Evolutionary conservation across 1,140 invertebrate species (phyloP), one percentile per base, ranked within the genome.

Genomic region (Drosophila biarmipes): DNA sequence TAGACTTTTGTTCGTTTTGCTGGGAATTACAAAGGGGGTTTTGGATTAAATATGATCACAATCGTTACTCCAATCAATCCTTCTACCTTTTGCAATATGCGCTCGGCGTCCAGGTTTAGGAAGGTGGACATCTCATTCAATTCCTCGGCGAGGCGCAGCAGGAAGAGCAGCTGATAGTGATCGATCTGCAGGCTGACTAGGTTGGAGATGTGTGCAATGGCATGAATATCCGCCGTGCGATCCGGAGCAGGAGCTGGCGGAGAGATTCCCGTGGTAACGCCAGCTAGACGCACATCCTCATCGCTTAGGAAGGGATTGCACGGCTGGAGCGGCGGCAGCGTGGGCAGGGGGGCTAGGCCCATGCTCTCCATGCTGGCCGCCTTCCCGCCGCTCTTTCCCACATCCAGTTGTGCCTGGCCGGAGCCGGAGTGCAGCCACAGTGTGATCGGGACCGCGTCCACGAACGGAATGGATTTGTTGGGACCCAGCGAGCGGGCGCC

Each of bases 101-200:
- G 93, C 63, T 95, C 95, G 1, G 96, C 95, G 90, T 98, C 97
- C 45, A 96, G 92, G 15, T 95, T 94, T 29, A 98, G 91, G 92
- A 96, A 97, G 2, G 96, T 96, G 2, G 95, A 94, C 92, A 98
- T 93, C 90, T 97, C 96, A 2, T 95, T 94, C 6, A 97, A 80
- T n/a, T 96, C 94, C 92, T 99, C 98, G 21, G 96, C 93, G 46
- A 98, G 93, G 46, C 98, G 93, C 81, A 98, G 92, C 24, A 99
- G 92, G 92, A 99, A 98, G 49, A 99, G 93, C 92, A 96, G 96
- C 93, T 99, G 98, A 92, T 97, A 98, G 92, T 99, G 98, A 93
- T 98, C 98, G 35, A 98, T 93, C 92, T 98, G 97, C 2, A 97
- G 92, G 72, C 96, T 97, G 40, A 96, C 95, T 76, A 97, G 92